These are phyloP conservation scores for Acrocyrtus sp. DNA, from an alignment of 2,888 invertebrate genomes.

Conservation along the genomic window DNA sequence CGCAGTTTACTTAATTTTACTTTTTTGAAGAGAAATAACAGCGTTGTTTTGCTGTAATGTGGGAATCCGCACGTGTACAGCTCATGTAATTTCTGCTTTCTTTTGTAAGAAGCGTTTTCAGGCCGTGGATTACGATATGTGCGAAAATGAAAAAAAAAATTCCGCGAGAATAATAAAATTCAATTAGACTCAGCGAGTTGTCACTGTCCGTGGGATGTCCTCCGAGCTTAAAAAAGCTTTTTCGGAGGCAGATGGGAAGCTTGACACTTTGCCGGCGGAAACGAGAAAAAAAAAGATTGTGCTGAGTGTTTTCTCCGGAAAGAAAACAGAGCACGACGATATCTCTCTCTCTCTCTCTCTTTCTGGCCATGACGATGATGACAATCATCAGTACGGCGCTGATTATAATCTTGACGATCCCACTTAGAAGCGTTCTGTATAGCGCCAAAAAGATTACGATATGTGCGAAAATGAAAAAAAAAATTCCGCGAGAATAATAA, in stretches of 20 bases:
- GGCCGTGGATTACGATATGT: background rate
- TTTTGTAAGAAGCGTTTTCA: background rate
- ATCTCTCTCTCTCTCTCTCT: conserved; percentile 5
- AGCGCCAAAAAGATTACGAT: too few relatives aligned
- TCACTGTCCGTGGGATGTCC: too few relatives aligned
- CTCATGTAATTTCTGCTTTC: background rate
- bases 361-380: too few relatives aligned
- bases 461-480: background rate
- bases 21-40: too few relatives aligned
- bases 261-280: background rate
- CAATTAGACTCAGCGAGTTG: too few relatives aligned
- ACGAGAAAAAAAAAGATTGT: background rate
- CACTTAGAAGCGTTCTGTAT: too few relatives aligned
- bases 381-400: background rate
- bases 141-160: background rate
- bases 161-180: too few relatives aligned
- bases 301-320: conserved; percentile 49
- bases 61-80: background rate
- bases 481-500: too few relatives aligned
- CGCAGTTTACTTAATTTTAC: conserved; percentile 10
- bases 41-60: background rate
- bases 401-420: background rate
- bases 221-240: background rate
- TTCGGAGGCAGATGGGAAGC: background rate
- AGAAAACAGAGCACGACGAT: conserved; percentile 51